Evolutionary conservation across 1,140 invertebrate species (phyloP).

Genomic region (Panagrolaimus sp.): DNA sequence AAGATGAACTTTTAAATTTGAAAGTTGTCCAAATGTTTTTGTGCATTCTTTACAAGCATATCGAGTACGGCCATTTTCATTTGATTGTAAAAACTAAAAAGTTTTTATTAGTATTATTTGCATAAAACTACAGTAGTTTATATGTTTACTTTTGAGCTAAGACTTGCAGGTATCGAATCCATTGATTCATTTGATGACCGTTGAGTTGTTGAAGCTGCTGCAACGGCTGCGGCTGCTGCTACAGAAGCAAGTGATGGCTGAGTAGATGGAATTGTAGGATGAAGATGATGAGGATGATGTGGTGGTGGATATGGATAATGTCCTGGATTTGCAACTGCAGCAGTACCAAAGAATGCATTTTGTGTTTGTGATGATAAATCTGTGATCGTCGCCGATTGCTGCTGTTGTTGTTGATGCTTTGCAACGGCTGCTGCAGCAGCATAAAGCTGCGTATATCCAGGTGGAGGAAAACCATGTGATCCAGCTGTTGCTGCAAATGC

Average conservation of each 20-base stretch:
- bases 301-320: neutral
- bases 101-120: too few relatives aligned
- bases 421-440: slow-evolving; percentile 52
- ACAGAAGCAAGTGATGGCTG: slow-evolving; percentile 41
- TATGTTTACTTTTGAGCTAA: too few relatives aligned
- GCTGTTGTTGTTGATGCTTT: too few relatives aligned
- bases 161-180: too few relatives aligned
- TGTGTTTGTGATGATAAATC: too few relatives aligned
- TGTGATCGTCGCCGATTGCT: too few relatives aligned
- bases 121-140: too few relatives aligned
- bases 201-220: neutral
- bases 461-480: slow-evolving; percentile 58
- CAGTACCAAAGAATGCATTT: too few relatives aligned
- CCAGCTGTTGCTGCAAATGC: slow-evolving; percentile 39
- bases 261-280: neutral
- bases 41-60: slow-evolving; percentile 98
- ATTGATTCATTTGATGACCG: neutral
- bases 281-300: neutral
- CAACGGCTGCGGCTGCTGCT: slow-evolving; percentile 40
- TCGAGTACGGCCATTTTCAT: slow-evolving; percentile 96
- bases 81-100: slow-evolving; percentile 62
- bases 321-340: neutral
- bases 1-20: slow-evolving; percentile 94
- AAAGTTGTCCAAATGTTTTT: slow-evolving; percentile 96
- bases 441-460: slow-evolving; percentile 74